Percentiles rank a stretch among this genome's conserved stretches.
phyloP scores from a whole-genome alignment of 2,888 invertebrate genomes.

The Caenorhabditis becei region DNA sequence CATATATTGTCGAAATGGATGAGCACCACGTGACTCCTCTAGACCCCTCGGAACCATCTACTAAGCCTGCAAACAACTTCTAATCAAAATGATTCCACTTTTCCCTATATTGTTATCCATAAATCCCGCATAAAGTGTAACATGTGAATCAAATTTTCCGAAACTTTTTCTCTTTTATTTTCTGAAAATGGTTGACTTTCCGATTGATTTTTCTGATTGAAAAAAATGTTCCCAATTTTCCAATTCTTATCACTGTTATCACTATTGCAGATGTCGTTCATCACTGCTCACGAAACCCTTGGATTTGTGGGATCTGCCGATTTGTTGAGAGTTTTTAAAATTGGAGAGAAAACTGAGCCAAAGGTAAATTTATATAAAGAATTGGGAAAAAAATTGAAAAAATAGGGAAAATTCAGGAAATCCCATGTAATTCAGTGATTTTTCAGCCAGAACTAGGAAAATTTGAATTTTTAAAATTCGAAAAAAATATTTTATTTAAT shows the following conservation, averaged over 20 bases:
- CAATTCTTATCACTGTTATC: not conserved
- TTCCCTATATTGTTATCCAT: no score
- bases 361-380: not conserved
- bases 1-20: constrained; percentile 74
- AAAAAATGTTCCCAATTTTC: constrained; percentile 7
- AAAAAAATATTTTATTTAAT: no score
- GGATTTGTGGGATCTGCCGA: constrained; percentile 39
- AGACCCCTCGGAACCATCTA: constrained; percentile 65
- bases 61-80: constrained; percentile 32
- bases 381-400: not conserved
- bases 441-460: no score
- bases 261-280: constrained; percentile 39
- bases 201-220: not conserved
- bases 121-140: no score
- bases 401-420: not conserved
- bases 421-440: no score
- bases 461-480: not conserved
- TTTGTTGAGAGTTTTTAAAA: constrained; percentile 17
- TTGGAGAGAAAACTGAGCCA: constrained; percentile 2
- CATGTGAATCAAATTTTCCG: no score
- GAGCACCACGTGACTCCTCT: constrained; percentile 72
- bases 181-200: not conserved
- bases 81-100: not conserved
- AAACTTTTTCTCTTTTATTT: no score
- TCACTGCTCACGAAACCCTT: constrained; percentile 7